A percentile compares a stretch with the other conserved stretches of the same genome.
phyloP scores from a whole-genome alignment of 1,140 invertebrate species.

The Micrasema minimum region DNA sequence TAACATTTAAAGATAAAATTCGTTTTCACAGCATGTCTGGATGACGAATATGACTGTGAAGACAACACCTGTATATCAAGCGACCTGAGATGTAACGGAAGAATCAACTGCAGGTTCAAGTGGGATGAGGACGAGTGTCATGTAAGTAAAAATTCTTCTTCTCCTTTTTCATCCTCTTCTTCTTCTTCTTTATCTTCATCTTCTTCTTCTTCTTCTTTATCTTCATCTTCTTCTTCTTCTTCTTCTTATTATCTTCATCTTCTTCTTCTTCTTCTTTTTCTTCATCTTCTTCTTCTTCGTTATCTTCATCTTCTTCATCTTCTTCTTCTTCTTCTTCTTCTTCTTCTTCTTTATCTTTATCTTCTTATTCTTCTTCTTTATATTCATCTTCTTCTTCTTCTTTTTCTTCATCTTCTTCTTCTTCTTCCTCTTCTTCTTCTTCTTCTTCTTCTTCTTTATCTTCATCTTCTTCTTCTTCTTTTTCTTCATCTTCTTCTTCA shows the following conservation, averaged over 20 bases:
- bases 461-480: too few species aligned
- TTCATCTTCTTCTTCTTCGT: not conserved
- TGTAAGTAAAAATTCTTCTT: slow-evolving; percentile 65
- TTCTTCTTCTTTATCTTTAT: not conserved
- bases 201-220: too few species aligned
- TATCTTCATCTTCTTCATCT: not conserved
- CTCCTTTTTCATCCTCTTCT: too few species aligned
- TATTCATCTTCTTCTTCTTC: not conserved
- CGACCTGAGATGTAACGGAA: slow-evolving; percentile 77
- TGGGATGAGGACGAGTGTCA: slow-evolving; percentile 83
- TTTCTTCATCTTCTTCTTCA: too few species aligned
- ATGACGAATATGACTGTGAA: slow-evolving; percentile 83
- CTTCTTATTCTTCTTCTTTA: not conserved
- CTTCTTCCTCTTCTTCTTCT: not conserved
- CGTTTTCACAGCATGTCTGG: slow-evolving; percentile 60
- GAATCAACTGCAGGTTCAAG: slow-evolving; percentile 83
- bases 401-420: not conserved
- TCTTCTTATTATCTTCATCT: not conserved
- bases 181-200: too few species aligned
- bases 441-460: not conserved
- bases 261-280: not conserved
- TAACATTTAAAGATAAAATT: too few species aligned
- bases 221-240: not conserved
- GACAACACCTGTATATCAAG: slow-evolving; percentile 84
- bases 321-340: not conserved